Percentiles rank a stretch among this genome's conserved stretches.
Conservation (phyloP, 2,113 vertebrate genomes). For the Pyrgilauda ruficollis region DNA sequence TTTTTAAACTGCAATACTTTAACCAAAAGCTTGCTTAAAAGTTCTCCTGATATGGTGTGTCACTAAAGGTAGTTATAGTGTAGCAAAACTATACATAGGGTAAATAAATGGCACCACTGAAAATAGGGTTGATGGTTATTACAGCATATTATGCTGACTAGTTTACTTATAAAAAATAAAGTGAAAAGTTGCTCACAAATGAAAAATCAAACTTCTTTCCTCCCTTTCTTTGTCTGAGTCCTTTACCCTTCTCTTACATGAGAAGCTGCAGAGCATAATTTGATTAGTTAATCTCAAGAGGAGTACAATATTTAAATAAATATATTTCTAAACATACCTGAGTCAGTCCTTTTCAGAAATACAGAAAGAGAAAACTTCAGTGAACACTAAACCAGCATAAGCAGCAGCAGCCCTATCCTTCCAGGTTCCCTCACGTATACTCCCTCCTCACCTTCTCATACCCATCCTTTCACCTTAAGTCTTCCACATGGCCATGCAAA, state of each 20-base stretch:
- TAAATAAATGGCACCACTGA: neutral
- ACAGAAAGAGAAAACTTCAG: neutral
- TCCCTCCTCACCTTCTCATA: neutral
- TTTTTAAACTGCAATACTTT: neutral
- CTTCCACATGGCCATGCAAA: neutral
- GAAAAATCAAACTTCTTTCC: neutral
- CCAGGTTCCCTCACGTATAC: neutral
- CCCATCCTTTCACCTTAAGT: neutral
- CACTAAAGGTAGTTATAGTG: neutral
- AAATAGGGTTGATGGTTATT: neutral
- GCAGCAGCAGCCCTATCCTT: neutral
- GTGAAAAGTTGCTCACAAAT: neutral
- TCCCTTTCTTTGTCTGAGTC: neutral
- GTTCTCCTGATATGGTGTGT: neutral
- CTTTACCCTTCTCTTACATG: neutral
- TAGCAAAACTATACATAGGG: neutral
- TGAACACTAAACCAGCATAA: neutral
- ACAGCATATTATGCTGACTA: neutral
- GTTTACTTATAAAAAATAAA: neutral
- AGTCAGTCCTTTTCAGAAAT: slow-evolving; percentile 29
- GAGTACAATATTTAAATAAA: slow-evolving; percentile 1
- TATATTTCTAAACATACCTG: neutral
- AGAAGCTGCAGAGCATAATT: neutral
- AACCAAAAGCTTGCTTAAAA: neutral
- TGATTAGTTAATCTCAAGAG: neutral